Evolutionary conservation across 2,113 vertebrate genomes (phyloP).

Genomic region (Eurystomus gularis): DNA sequence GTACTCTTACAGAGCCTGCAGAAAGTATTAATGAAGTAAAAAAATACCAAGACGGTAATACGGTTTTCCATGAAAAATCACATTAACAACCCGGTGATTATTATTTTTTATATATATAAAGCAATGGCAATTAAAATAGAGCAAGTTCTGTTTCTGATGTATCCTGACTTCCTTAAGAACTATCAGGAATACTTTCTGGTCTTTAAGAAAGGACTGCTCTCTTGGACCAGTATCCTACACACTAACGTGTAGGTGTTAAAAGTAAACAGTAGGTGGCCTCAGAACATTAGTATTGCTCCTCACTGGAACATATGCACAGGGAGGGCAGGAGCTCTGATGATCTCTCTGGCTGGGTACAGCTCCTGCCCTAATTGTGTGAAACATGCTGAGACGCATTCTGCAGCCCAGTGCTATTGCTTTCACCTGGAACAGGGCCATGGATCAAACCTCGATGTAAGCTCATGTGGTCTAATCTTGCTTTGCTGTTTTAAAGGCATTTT

Average conservation of each 20-base stretch:
- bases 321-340: not conserved
- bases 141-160: not conserved
- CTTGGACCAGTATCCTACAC: not conserved
- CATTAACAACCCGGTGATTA: not conserved
- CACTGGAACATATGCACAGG: not conserved
- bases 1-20: not conserved
- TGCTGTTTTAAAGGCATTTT: not conserved
- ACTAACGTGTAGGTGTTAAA: not conserved
- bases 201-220: not conserved
- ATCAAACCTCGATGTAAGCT: not conserved
- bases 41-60: not conserved
- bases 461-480: not conserved
- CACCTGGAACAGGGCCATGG: not conserved
- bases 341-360: not conserved
- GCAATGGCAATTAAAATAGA: not conserved
- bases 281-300: slow-evolving; percentile 48
- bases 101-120: not conserved
- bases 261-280: slow-evolving; percentile 66
- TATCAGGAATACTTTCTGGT: not conserved
- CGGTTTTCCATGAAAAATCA: not conserved
- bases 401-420: not conserved
- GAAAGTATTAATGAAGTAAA: not conserved
- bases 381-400: not conserved
- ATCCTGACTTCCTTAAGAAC: not conserved
- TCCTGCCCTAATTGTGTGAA: not conserved